Base-by-base conservation (phyloP, 2,797 vertebrate species). In the Leucoraja ocellata region DNA sequence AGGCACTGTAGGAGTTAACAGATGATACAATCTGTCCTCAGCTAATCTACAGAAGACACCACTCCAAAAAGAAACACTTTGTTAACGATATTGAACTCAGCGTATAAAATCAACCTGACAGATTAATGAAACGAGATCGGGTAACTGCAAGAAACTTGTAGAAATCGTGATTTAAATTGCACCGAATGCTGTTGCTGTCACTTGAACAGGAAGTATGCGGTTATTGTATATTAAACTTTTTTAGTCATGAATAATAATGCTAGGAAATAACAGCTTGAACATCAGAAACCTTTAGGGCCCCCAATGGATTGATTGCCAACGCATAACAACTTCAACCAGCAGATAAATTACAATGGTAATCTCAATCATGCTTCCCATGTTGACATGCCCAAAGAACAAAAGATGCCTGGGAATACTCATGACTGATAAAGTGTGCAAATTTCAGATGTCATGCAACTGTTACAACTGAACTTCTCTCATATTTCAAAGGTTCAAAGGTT, bases 231-330 rank as follows among this genome's bases (percentile, higher is more conserved):
- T 23, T 3, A 88, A 88, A 88, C n/a, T 9, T 68, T 13, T 68
- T 92, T 92, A 28, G 71, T 58, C 71, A 76, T 74, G 68, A 73
- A 92, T 76, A 76, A 23, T 54, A 92, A 73, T 54, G 13, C n/a
- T n/a, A 58, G 68, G 36, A 36, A 32, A 88, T 68, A 88, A 88
- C 90, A 76, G 14, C 39, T 23, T 76, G 39, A 76, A 76, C 46
- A 7, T 11, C 13, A n/a, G 68, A 76, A 76, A 88, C 21, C 84
- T 68, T 68, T 21, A 36, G 63, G 32, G 71, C 25, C 2, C 46
- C 23, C 71, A 76, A 13, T 76, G 39, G 71, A 54, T 21, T 68
- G 68, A 68, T 68, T 36, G 63, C n/a, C n/a, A 68, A 36, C 16
- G 28, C 28, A 68, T 36, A 68, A 10, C 65, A 18, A 68, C 61